Percentiles rank a stretch among this genome's conserved stretches.
phyloP scores from a whole-genome alignment of 2,113 vertebrate genomes.

The Buteo buteo region DNA sequence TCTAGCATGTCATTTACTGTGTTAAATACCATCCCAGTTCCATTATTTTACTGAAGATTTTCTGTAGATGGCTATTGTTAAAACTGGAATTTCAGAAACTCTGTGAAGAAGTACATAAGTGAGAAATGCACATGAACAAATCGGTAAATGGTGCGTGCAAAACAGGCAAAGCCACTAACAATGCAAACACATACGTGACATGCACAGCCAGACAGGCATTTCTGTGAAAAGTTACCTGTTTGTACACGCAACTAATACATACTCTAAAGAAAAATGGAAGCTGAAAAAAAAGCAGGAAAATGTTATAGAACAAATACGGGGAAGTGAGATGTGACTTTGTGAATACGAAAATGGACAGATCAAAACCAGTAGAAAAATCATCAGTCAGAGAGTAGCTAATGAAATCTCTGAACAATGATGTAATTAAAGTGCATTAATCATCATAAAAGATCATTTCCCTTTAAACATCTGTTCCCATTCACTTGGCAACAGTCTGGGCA shows the following conservation, averaged over 20 bases:
- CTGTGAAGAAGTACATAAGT: neutral
- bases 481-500: constrained; percentile 47
- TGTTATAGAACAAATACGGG: neutral
- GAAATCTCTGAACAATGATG: constrained; percentile 36
- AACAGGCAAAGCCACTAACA: neutral
- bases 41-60: neutral
- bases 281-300: neutral
- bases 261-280: neutral
- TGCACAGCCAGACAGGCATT: neutral
- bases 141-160: neutral
- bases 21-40: neutral
- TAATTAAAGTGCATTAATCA: constrained; percentile 59
- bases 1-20: neutral
- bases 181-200: neutral
- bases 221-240: neutral
- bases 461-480: constrained; percentile 65
- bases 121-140: neutral
- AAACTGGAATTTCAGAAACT: neutral
- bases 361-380: constrained; percentile 2
- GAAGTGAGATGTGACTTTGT: neutral
- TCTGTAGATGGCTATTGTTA: neutral
- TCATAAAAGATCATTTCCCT: constrained; percentile 48
- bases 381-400: constrained; percentile 7
- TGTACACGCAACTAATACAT: neutral
- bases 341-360: neutral